These are phyloP conservation scores for Cephus runcator DNA, from an alignment of 2,888 invertebrate species.

Conservation along the genomic window DNA sequence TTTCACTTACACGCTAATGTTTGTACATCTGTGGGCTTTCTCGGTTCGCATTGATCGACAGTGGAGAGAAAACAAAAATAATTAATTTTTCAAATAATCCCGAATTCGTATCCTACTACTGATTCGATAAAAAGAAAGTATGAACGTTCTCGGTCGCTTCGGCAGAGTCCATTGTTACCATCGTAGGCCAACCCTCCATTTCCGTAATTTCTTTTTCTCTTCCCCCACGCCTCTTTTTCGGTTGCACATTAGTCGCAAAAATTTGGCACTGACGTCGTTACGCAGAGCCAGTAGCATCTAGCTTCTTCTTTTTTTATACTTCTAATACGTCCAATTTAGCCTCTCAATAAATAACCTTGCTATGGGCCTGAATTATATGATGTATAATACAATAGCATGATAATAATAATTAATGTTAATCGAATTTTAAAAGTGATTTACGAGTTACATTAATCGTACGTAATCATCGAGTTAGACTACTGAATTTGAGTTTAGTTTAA, in stretches of 20 bases:
- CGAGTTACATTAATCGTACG: not conserved
- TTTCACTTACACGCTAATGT: slow-evolving; percentile 32
- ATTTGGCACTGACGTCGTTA: not conserved
- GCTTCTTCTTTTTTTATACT: slow-evolving; percentile 12
- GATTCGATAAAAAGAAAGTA: not conserved
- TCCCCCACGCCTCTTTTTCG: not conserved
- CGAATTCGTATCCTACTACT: not conserved
- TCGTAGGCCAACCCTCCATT: not conserved
- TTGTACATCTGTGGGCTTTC: slow-evolving; percentile 52
- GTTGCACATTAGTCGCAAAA: not conserved
- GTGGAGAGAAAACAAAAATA: slow-evolving; percentile 14
- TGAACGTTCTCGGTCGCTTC: not conserved
- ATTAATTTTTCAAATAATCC: not conserved
- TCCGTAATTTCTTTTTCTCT: not conserved
- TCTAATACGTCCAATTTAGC: slow-evolving; percentile 26
- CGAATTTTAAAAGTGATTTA: not conserved
- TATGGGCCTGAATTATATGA: not conserved
- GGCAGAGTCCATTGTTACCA: not conserved
- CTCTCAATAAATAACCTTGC: slow-evolving; percentile 18
- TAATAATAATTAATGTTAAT: not conserved
- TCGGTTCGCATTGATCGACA: slow-evolving; percentile 30
- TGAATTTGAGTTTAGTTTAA: not conserved
- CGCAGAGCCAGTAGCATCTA: not conserved
- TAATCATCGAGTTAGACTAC: not conserved
- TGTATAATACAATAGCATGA: not conserved